phyloP scores from a whole-genome alignment of 1,140 invertebrate genomes.

The Hylaeus volcanicus region DNA sequence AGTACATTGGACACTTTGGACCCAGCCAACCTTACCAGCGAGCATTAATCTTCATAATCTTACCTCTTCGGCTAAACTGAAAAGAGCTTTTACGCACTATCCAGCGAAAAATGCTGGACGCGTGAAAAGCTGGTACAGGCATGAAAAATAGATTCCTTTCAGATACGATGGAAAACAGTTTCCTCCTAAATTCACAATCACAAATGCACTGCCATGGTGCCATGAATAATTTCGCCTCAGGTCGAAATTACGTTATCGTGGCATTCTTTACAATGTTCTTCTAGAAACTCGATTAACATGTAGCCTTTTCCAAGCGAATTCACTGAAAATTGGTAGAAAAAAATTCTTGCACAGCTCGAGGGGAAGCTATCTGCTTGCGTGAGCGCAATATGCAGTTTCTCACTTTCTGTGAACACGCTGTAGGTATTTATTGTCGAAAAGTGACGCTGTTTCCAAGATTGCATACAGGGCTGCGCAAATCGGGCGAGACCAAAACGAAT shows the following conservation, averaged over 20 bases:
- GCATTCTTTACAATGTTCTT: too few species aligned
- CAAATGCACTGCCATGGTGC: too few species aligned
- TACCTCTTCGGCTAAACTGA: conserved; percentile 42
- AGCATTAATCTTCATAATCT: conserved; percentile 66
- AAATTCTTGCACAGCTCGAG: background rate
- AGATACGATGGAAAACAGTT: background rate
- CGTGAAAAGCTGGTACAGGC: background rate
- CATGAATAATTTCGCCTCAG: too few species aligned
- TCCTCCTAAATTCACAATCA: background rate
- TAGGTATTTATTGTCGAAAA: conserved; percentile 13
- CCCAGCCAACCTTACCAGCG: conserved; percentile 36
- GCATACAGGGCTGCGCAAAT: background rate
- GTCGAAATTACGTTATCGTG: too few species aligned
- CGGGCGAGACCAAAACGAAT: background rate
- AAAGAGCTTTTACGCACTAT: conserved; percentile 16
- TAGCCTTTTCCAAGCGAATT: background rate
- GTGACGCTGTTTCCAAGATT: background rate
- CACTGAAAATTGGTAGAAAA: background rate
- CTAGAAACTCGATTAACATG: background rate
- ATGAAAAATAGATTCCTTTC: background rate
- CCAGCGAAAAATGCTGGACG: background rate
- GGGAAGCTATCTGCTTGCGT: background rate
- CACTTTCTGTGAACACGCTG: background rate
- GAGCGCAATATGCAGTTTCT: background rate
- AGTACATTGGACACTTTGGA: conserved; percentile 21